Conservation (phyloP, 2,888 invertebrate species). For the Amphimallon solstitiale region DNA sequence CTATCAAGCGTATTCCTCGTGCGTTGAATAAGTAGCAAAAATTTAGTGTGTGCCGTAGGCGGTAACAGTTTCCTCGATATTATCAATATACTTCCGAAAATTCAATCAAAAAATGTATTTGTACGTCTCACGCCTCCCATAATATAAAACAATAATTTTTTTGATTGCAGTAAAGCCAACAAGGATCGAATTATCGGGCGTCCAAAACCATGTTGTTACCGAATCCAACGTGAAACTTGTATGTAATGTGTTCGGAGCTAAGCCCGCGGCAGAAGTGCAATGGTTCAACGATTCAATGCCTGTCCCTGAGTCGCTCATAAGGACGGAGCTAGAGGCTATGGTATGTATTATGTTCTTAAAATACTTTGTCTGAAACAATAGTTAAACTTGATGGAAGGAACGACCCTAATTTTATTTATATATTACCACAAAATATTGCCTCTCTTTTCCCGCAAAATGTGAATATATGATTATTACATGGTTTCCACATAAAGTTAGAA, state of each 20-base stretch:
- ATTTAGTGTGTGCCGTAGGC: too few species aligned
- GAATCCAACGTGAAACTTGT: conserved; percentile 82
- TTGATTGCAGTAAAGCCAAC: conserved; percentile 81
- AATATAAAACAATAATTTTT: neutral
- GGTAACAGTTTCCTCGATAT: neutral
- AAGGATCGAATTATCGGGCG: conserved; percentile 78
- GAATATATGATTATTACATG: too few species aligned
- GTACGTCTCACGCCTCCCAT: neutral
- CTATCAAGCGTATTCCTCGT: too few species aligned
- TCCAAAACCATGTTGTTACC: conserved; percentile 81
- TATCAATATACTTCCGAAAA: neutral
- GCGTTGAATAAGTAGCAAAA: too few species aligned
- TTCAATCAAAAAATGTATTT: neutral
- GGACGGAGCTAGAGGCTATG: conserved; percentile 48
- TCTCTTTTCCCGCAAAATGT: too few species aligned
- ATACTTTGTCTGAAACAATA: too few species aligned
- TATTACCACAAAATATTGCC: too few species aligned
- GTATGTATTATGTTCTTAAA: conserved; percentile 40
- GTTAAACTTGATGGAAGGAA: too few species aligned
- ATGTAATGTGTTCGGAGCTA: conserved; percentile 82
- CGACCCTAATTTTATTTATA: too few species aligned
- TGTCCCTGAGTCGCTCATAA: conserved; percentile 52
- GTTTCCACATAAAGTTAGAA: too few species aligned
- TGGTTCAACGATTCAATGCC: conserved; percentile 83
- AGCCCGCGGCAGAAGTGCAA: conserved; percentile 83